Conservation (phyloP, 35 echinoderm and acorn worm species). For the Amphiura filiformis region DNA sequence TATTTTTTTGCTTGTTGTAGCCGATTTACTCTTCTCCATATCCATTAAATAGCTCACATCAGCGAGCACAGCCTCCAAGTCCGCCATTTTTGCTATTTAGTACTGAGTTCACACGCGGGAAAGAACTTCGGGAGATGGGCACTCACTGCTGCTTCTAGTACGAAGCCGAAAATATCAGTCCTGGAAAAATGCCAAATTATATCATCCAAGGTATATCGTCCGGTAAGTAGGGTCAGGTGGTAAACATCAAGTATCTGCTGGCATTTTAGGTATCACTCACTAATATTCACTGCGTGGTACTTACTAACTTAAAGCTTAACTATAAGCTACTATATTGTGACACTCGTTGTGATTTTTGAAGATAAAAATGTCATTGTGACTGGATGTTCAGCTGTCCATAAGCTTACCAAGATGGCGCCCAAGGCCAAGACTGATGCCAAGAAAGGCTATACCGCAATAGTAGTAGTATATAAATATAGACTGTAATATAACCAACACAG, state of each 20-base stretch:
- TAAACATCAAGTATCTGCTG: not conserved
- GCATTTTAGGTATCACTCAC: no score
- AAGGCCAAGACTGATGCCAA: no score
- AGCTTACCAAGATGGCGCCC: no score
- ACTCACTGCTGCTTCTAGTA: not conserved
- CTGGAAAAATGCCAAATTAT: not conserved
- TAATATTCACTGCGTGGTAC: no score
- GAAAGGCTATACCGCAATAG: no score
- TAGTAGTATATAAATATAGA: no score
- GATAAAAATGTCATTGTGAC: no score
- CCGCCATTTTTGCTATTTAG: conserved; percentile 81
- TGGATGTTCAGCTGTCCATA: no score
- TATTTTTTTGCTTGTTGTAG: conserved; percentile 99
- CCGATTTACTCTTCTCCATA: conserved; percentile 99
- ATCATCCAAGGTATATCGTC: not conserved
- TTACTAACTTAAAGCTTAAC: no score
- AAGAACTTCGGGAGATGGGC: not conserved
- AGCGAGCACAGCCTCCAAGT: conserved; percentile 97
- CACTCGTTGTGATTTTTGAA: no score
- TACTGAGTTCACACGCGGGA: not conserved
- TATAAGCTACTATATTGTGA: no score
- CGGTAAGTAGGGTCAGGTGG: not conserved
- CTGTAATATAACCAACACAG: no score
- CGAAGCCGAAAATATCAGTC: not conserved
- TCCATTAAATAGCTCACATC: conserved; percentile 99